Base-by-base conservation (phyloP, 2,888 invertebrate species). In the Neuroscelio doddi region DNA sequence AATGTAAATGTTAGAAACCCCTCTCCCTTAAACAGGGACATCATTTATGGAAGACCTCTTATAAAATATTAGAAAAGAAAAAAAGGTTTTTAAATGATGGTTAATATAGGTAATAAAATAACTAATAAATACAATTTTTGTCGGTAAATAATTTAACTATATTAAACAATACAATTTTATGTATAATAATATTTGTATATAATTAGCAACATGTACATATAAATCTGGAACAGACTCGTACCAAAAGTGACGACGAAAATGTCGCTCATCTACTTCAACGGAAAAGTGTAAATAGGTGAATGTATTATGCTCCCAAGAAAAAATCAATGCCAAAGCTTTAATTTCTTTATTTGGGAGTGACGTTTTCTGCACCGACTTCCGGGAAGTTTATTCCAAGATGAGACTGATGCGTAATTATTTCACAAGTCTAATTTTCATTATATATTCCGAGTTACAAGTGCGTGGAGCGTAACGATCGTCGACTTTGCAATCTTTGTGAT, bases 131-230 rank as follows among this genome's bases (percentile, higher is more conserved):
- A 5, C 5, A 29, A 29, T 29, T 27, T 14, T 17, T 21, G 8
- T 39, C 27, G 3, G 46, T 45, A 29, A 5, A 12, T 46, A 52
- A 63, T 45, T 38, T 62, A 64, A 52, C 32, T 49, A 52, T 62
- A 69, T 62, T 64, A 53, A 55, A 64, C 44, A 51, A 34, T 41
- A 38, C 30, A 53, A 50, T 24, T 57, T 15, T 46, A 58, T 61
- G 56, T 42, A 62, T 29, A 57, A 64, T 27, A 49, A 45, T 45
- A 56, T 53, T 41, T 45, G 64, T 49, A 10, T 30, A 30, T 30
- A 50, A 51, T 39, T 39, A 41, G 44, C 59, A 56, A 61, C 56
- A 65, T 61, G 9, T 56, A 65, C 45, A 52, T 56, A 65, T 27
- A 56, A 65, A 61, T 52, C 52, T 65, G 47, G 51, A 56, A 56